Conservation (phyloP, 2,797 vertebrate genomes). For the Falco rusticolus region DNA sequence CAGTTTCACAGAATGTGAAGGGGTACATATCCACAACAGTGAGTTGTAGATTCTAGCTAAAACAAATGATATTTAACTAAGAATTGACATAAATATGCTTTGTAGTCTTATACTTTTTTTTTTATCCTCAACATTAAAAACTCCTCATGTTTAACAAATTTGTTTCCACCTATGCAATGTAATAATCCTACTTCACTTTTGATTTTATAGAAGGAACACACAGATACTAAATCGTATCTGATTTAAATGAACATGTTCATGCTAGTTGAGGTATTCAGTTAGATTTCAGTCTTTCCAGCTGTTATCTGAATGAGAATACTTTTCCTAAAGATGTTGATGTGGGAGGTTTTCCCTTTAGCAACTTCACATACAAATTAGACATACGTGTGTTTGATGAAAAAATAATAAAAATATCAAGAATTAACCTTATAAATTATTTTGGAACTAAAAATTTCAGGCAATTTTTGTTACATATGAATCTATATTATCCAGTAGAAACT, state of each 20-base stretch:
- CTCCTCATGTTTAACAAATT: conserved; percentile 59
- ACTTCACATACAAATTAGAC: conserved; percentile 11
- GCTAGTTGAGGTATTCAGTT: conserved; percentile 53
- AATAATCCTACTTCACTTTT: conserved; percentile 19
- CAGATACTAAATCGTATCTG: conserved; percentile 49
- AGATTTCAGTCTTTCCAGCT: conserved; percentile 60
- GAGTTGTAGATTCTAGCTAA: not conserved
- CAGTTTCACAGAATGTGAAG: not conserved
- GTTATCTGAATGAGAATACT: conserved; percentile 18
- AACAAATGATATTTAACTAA: not conserved
- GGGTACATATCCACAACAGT: not conserved
- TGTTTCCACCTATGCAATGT: conserved; percentile 31
- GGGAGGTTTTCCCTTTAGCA: conserved; percentile 71
- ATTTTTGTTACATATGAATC: not conserved
- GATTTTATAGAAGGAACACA: conserved; percentile 50
- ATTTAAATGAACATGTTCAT: conserved; percentile 60
- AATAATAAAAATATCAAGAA: not conserved
- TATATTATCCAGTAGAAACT: not conserved
- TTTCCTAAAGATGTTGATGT: conserved; percentile 41
- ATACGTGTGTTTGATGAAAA: not conserved
- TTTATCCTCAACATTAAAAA: not conserved
- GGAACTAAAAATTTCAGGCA: not conserved
- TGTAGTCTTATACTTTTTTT: not conserved
- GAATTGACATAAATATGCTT: conserved; percentile 19
- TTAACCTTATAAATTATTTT: not conserved